phyloP scores from a whole-genome alignment of 2,797 vertebrate genomes.

The Sciurus carolinensis region DNA sequence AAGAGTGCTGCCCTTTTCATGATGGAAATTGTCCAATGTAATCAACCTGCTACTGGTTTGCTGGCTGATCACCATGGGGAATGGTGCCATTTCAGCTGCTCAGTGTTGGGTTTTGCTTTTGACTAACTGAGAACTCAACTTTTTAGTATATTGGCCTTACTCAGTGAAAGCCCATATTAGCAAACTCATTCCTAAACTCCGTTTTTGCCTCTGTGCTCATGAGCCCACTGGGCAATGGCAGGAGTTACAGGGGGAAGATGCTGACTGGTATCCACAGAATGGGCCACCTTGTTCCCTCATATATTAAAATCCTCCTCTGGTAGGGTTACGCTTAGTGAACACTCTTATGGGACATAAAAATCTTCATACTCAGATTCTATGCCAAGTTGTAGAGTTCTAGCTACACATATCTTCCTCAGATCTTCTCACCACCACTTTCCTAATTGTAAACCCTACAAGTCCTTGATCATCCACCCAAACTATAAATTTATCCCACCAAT shows the following conservation, averaged over 20 bases:
- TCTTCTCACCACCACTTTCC: background rate
- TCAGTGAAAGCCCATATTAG: background rate
- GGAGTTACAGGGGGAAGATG: background rate
- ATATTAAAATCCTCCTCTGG: background rate
- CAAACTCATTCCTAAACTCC: background rate
- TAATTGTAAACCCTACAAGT: background rate
- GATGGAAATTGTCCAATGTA: background rate
- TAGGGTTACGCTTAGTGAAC: background rate
- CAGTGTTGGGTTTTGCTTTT: too few species aligned
- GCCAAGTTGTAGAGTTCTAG: background rate
- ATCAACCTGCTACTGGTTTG: background rate
- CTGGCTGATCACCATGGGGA: background rate
- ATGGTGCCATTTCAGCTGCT: background rate
- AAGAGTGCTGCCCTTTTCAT: background rate
- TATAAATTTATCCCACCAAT: background rate
- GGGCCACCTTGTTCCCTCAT: background rate
- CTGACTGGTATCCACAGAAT: background rate
- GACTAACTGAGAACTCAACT: too few species aligned
- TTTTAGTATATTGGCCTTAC: too few species aligned
- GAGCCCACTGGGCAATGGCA: too few species aligned
- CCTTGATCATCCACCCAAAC: background rate
- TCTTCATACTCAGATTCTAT: background rate
- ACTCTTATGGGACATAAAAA: too few species aligned
- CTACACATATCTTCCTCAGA: background rate
- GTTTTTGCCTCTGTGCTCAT: background rate